Conservation (phyloP, 2,113 vertebrate species). For the Psittacara wagleri region DNA sequence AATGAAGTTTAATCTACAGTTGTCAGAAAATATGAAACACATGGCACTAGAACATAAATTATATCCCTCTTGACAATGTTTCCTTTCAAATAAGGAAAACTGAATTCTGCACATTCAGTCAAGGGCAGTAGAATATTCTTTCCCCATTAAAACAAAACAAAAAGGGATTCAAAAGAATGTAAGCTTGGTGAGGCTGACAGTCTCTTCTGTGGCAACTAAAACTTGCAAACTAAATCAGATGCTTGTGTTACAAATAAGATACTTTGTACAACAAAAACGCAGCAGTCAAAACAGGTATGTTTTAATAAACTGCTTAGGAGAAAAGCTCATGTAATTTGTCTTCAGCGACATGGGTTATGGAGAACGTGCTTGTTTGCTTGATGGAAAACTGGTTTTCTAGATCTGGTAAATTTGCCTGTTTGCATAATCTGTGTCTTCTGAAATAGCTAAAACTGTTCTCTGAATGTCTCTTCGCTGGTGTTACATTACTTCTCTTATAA, state of each 20-base stretch:
- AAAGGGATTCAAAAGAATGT: background rate
- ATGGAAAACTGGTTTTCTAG: background rate
- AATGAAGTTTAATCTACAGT: constrained; percentile 61
- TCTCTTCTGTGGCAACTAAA: background rate
- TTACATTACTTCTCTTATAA: background rate
- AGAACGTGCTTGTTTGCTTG: background rate
- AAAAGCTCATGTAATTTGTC: background rate
- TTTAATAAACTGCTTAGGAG: background rate
- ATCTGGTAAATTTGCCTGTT: background rate
- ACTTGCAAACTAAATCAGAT: background rate
- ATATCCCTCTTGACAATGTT: constrained; percentile 19
- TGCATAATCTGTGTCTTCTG: background rate
- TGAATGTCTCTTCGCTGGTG: background rate
- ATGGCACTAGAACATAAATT: constrained; percentile 33
- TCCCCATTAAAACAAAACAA: background rate
- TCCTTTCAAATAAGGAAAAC: constrained; percentile 16
- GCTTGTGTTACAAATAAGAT: background rate
- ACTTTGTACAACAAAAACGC: background rate
- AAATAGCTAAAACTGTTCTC: background rate
- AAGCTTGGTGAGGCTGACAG: background rate
- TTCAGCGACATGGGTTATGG: background rate
- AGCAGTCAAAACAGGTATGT: background rate
- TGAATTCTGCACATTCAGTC: background rate
- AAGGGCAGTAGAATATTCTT: constrained; percentile 1
- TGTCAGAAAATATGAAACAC: constrained; percentile 62